Evolutionary conservation across 2,113 vertebrate genomes (phyloP).

Genomic region (Aythya baeri): DNA sequence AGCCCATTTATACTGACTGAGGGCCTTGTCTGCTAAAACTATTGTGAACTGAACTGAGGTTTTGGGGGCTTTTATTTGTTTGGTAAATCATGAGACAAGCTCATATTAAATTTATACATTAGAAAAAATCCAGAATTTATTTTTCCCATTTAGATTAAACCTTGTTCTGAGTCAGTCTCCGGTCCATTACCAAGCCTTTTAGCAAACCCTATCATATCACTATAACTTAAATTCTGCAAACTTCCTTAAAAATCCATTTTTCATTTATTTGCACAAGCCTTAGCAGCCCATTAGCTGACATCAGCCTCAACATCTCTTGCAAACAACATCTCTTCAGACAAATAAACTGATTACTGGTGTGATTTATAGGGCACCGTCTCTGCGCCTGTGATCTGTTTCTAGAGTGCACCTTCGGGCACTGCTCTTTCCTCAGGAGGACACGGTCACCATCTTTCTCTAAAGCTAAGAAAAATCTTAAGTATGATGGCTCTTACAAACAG

Average conservation of each 20-base stretch:
- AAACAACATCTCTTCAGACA: not conserved
- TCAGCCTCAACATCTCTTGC: not conserved
- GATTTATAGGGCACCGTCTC: not conserved
- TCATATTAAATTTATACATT: not conserved
- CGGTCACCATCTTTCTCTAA: not conserved
- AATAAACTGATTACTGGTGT: not conserved
- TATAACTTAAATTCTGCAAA: not conserved
- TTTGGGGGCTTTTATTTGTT: not conserved
- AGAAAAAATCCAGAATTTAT: not conserved
- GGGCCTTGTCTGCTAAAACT: not conserved
- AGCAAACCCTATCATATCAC: not conserved
- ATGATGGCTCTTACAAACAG: not conserved
- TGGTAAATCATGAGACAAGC: not conserved
- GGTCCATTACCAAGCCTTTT: not conserved
- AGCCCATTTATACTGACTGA: not conserved
- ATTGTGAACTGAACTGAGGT: not conserved
- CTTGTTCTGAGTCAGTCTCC: not conserved
- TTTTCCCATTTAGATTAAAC: not conserved
- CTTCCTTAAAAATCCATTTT: not conserved
- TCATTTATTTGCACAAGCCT: not conserved
- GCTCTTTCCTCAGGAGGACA: not conserved
- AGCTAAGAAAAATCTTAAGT: not conserved
- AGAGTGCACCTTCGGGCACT: not conserved
- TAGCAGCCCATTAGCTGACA: not conserved
- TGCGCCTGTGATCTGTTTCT: not conserved